Percentiles rank a stretch among this genome's conserved stretches.
Conservation (phyloP, 2,888 invertebrate genomes). For the Deilephila porcellus region DNA sequence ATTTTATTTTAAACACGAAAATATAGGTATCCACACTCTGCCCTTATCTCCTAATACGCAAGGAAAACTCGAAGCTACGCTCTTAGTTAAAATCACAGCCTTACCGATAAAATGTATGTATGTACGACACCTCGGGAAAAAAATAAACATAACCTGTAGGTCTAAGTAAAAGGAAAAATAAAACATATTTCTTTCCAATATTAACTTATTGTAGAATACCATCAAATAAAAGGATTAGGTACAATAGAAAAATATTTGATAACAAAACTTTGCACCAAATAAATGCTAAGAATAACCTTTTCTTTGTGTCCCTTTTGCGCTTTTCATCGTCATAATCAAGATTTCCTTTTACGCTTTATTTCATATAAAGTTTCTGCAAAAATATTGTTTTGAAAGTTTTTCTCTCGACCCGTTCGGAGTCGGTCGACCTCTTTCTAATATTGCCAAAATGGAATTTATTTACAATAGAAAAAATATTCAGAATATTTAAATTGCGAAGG, state of each 20-base stretch:
- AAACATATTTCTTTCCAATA: too few species aligned
- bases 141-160: too few species aligned
- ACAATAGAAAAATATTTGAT: not conserved
- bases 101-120: too few species aligned
- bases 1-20: too few species aligned
- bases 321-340: constrained; percentile 18
- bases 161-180: too few species aligned
- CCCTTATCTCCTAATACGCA: too few species aligned
- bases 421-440: not conserved
- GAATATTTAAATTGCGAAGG: not conserved
- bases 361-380: not conserved
- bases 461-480: not conserved
- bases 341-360: constrained; percentile 22
- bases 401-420: not conserved
- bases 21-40: too few species aligned
- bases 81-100: too few species aligned
- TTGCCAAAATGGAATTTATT: not conserved
- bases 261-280: not conserved
- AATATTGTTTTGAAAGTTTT: constrained; percentile 2
- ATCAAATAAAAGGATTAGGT: not conserved
- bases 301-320: not conserved
- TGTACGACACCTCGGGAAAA: too few species aligned
- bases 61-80: too few species aligned
- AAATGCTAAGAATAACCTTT: not conserved
- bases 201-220: not conserved